Base-by-base conservation (phyloP, 2,888 invertebrate genomes). In the Disparrhopalites patrizii region DNA sequence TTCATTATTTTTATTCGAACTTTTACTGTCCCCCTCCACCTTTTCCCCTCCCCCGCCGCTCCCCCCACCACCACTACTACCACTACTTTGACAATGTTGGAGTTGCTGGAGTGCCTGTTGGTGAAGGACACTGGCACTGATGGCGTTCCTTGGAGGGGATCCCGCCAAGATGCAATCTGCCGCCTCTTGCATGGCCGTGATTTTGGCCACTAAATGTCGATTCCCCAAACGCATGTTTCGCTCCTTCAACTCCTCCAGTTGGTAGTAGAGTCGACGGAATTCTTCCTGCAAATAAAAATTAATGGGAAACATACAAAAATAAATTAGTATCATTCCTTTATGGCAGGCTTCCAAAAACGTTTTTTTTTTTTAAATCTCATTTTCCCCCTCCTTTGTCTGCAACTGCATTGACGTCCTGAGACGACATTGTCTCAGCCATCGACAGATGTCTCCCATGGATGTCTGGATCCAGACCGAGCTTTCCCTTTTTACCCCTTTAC, bases 121-220 rank as follows among this genome's bases (percentile, higher is more conserved):
- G 40, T 40, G 40, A 15, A 40, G 4, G 40, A 18, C 8, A 33
- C 15, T 15, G 18, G n/a, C 15, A 10, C 18, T 40, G n/a, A n/a
- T n/a, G n/a, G n/a, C n/a, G n/a, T n/a, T n/a, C n/a, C n/a, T n/a
- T 15, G 40, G 5, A 13, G 31, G 18, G 2, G 55, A 15, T 2
- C 43, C 58, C 4, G 30, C 15, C 13, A 71, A 60, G 47, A 75
- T 71, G 58, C 71, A 73, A 56, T 73, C 83, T 0, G 88, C 87
- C 0, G 90, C 90, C 67, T 90, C 89, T 76, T 90, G 89, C 91
- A 91, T 91, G 5, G 90, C 89, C 0, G 84, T 82, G 70, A 91
- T 87, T 76, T 89, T 88, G 63, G 87, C 85, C 15, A 87, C 87
- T 68, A 91, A 81, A 65, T 87, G 85, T 20, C 86, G 83, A 76